A percentile compares a stretch with the other conserved stretches of the same genome.
phyloP scores from a whole-genome alignment of 2,888 invertebrate species.

The Drosophila yooni region DNA sequence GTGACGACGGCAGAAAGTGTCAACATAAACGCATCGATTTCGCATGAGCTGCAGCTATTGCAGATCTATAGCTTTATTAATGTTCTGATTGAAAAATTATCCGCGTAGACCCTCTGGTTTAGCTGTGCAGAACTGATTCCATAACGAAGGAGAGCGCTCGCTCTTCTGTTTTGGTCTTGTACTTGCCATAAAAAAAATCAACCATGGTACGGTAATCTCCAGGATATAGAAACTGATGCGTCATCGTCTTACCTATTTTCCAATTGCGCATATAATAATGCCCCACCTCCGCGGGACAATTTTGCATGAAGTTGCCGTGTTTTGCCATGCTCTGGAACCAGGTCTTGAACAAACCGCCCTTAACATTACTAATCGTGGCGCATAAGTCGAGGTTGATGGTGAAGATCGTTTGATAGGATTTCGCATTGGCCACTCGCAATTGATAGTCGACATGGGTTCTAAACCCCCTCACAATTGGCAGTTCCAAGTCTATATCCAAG shows the following conservation, averaged over 20 bases:
- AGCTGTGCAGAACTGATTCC: slow-evolving; percentile 22
- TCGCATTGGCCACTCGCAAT: slow-evolving; percentile 62
- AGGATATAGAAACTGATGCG: slow-evolving; percentile 53
- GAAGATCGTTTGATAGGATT: slow-evolving; percentile 59
- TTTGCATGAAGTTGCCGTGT: slow-evolving; percentile 66
- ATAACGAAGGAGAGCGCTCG: slow-evolving; percentile 2
- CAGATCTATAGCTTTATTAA: slow-evolving; percentile 33
- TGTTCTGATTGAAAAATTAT: slow-evolving; percentile 6
- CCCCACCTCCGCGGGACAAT: slow-evolving; percentile 64
- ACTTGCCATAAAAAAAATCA: slow-evolving; percentile 37
- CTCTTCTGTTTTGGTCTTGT: slow-evolving; percentile 23
- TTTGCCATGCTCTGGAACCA: slow-evolving; percentile 64
- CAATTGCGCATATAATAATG: slow-evolving; percentile 65
- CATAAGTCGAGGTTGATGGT: slow-evolving; percentile 56
- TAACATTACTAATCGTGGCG: slow-evolving; percentile 39
- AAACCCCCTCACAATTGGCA: slow-evolving; percentile 48
- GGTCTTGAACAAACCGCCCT: slow-evolving; percentile 57
- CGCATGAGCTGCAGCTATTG: slow-evolving; percentile 40
- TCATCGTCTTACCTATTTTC: slow-evolving; percentile 44
- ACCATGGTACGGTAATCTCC: slow-evolving; percentile 32
- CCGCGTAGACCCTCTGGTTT: not conserved
- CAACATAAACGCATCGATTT: slow-evolving; percentile 70
- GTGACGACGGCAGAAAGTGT: slow-evolving; percentile 51
- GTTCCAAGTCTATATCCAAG: slow-evolving; percentile 50
- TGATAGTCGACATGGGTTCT: slow-evolving; percentile 56